Conservation (phyloP, 2,797 vertebrate genomes). For the Apogon hyalosoma region DNA sequence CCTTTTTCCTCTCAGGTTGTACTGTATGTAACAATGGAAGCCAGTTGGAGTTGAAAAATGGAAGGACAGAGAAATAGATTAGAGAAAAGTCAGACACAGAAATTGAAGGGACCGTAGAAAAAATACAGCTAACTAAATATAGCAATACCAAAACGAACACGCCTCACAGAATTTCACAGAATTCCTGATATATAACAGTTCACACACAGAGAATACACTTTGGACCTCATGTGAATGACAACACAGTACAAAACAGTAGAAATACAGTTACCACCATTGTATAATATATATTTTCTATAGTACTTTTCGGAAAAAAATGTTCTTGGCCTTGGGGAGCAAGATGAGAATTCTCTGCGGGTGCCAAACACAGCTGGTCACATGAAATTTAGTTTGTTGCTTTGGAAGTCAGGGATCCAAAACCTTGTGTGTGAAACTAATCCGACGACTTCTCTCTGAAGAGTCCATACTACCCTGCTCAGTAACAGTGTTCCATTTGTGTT, state of each 20-base stretch:
- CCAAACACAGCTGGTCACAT: conserved; percentile 52
- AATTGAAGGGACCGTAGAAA: conserved; percentile 63
- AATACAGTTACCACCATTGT: conserved; percentile 79
- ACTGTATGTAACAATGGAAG: conserved; percentile 52
- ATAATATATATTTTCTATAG: conserved; percentile 75
- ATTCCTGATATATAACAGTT: conserved; percentile 81
- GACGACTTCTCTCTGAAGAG: background rate
- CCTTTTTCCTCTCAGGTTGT: conserved; percentile 36
- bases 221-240: conserved; percentile 84
- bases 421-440: conserved; percentile 3
- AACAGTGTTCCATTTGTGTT: background rate
- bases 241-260: conserved; percentile 83
- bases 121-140: conserved; percentile 76
- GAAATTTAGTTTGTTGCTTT: conserved; percentile 32
- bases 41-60: conserved; percentile 43
- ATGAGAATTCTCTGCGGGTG: conserved; percentile 62
- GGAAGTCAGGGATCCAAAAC: conserved; percentile 15
- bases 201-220: conserved; percentile 82
- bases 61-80: conserved; percentile 52
- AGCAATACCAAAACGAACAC: conserved; percentile 77
- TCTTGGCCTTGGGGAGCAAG: conserved; percentile 66
- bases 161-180: conserved; percentile 82
- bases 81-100: conserved; percentile 47
- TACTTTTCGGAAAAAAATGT: conserved; percentile 62
- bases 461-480: background rate